These are phyloP conservation scores for Scaptomyza graminum DNA, from an alignment of 1,140 invertebrate genomes.

Conservation along the genomic window DNA sequence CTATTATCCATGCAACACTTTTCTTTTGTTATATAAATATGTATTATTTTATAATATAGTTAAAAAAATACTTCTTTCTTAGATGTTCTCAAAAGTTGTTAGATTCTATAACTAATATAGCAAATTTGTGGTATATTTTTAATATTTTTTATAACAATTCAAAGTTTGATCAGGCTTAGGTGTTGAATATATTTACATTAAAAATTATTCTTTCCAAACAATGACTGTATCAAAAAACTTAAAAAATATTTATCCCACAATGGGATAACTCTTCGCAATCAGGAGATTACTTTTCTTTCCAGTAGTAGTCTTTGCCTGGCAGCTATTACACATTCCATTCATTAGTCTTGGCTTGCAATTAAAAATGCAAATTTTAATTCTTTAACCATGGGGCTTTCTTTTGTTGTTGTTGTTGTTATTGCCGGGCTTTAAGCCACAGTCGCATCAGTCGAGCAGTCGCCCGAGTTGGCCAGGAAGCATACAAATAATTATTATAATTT, in stretches of 20 bases:
- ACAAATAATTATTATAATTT: slow-evolving; percentile 84
- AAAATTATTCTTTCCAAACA: neutral
- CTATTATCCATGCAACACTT: too few species aligned
- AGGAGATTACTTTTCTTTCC: neutral
- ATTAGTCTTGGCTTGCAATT: slow-evolving; percentile 59
- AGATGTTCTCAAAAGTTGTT: too few species aligned
- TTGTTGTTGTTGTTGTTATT: neutral
- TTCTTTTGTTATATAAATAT: neutral
- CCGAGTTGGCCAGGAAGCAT: slow-evolving; percentile 71
- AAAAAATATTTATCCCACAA: neutral
- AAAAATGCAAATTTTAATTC: slow-evolving; percentile 82
- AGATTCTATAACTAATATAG: too few species aligned
- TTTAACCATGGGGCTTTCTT: slow-evolving; percentile 62
- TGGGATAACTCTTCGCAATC: neutral
- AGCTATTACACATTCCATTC: slow-evolving; percentile 24
- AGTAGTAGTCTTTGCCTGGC: slow-evolving; percentile 5
- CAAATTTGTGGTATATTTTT: too few species aligned
- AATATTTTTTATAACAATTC: too few species aligned
- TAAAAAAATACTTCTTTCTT: neutral
- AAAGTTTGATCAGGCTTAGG: too few species aligned
- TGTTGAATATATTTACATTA: too few species aligned
- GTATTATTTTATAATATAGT: neutral
- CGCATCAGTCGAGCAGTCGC: slow-evolving; percentile 24
- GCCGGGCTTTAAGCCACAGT: slow-evolving; percentile 48
- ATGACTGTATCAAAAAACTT: neutral